Base-by-base conservation (phyloP, 1,140 invertebrate genomes). In the Ladona fulva region DNA sequence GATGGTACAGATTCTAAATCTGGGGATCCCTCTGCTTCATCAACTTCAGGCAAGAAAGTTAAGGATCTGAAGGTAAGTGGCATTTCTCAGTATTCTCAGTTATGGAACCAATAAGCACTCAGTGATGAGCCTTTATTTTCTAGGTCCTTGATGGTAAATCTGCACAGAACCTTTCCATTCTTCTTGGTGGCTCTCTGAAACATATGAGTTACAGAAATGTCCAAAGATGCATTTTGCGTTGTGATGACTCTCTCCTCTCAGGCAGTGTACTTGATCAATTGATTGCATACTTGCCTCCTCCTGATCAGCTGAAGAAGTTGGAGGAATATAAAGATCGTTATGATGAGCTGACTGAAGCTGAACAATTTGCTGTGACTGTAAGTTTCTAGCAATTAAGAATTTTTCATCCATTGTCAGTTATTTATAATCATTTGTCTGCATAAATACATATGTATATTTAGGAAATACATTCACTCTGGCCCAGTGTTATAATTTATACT, bases 361-460 rank as follows among this genome's bases (percentile, higher is more conserved):
- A 99, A 85, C 95, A 97, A 83, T 99, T 99, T 87, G 93, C 93
- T 75, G 91, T 97, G 3, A 95, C 93, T n/a, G 94, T 97, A 84
- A 90, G 92, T 79, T 89, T 6, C n/a, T 25, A 19, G 22, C 19
- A 12, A 25, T 76, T 14, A 76, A 44, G 14, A 75, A 0, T 74
- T 12, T 74, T 24, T 16, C 0, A 42, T 78, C n/a, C 24, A 42
- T 74, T 29, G 42, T 42, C 22, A 66, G 10, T 74, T 52, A 10
- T 76, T 66, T 66, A 66, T 6, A 22, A 3, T 66, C 1, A 6
- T 66, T 66, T 66, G 12, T 66, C 12, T 22, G 14, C 52, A 3
- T 12, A 66, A 37, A 66, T 6, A 22, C n/a, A 66, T 6, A 66
- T 52, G 10, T 52, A 11, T 19, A 52, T 52, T 19, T 52, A 52